phyloP scores from a whole-genome alignment of 1,140 invertebrate genomes.

The Hyphantria cunea region DNA sequence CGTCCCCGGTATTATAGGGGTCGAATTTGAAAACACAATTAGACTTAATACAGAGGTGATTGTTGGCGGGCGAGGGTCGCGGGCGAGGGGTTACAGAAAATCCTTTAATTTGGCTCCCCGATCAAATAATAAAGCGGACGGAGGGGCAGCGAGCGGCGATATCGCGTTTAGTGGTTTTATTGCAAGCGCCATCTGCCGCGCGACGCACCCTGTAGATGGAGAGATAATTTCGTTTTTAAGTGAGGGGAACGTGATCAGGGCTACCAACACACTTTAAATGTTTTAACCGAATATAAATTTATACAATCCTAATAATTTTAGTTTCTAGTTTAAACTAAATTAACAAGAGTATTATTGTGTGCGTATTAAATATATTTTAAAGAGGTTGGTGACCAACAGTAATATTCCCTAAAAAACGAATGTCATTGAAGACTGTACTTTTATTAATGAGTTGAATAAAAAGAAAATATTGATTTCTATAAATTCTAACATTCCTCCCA shows the following conservation, averaged over 20 bases:
- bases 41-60: conserved; percentile 82
- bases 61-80: conserved; percentile 73
- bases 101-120: conserved; percentile 81
- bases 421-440: no score
- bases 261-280: no score
- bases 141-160: conserved; percentile 70
- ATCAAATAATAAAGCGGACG: conserved; percentile 78
- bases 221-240: conserved; percentile 78
- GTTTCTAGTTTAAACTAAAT: no score
- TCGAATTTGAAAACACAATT: conserved; percentile 81
- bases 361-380: no score
- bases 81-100: conserved; percentile 74
- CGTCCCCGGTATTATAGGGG: conserved; percentile 67
- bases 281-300: no score
- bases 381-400: no score
- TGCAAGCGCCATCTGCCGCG: conserved; percentile 79
- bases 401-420: no score
- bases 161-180: conserved; percentile 81
- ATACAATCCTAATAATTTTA: no score
- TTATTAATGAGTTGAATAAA: no score
- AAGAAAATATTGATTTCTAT: no score
- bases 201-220: conserved; percentile 63
- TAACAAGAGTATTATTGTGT: no score
- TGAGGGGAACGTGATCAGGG: conserved; percentile 38
- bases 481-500: no score